phyloP scores from a whole-genome alignment of 2,797 vertebrate genomes.

The Pseudochaenichthys georgianus region DNA sequence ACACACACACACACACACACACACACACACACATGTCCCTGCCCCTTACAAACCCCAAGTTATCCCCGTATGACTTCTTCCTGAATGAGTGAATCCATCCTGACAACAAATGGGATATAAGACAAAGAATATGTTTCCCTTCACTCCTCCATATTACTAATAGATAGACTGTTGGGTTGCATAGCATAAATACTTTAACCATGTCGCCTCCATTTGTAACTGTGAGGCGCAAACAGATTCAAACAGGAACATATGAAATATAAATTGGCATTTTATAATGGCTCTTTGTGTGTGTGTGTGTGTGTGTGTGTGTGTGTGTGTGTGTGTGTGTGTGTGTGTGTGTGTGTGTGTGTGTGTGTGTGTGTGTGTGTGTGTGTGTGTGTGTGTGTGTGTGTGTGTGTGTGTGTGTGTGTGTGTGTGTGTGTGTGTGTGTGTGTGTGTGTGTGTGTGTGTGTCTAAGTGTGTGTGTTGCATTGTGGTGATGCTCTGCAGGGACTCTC shows the following conservation, averaged over 20 bases:
- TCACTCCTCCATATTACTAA: conserved; percentile 90
- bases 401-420: too few relatives aligned
- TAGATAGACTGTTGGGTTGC: conserved; percentile 91
- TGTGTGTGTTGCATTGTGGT: conserved; percentile 47
- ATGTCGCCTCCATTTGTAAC: conserved; percentile 92
- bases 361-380: too few relatives aligned
- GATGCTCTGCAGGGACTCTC: conserved; percentile 75
- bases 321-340: too few relatives aligned
- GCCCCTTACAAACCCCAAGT: conserved; percentile 52
- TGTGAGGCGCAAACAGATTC: conserved; percentile 85
- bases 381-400: too few relatives aligned
- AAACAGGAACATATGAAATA: conserved; percentile 93
- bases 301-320: too few relatives aligned
- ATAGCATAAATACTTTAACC: conserved; percentile 95
- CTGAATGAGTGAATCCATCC: conserved; percentile 82
- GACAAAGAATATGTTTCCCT: conserved; percentile 86
- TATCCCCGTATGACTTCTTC: conserved; percentile 71
- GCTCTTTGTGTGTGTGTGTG: conserved; percentile 83
- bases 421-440: too few relatives aligned
- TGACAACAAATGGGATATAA: conserved; percentile 90
- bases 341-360: too few relatives aligned
- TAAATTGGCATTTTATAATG: conserved; percentile 93
- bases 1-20: conserved; percentile 6
- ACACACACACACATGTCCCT: conserved; percentile 17
- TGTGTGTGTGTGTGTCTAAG: too few relatives aligned